Conservation (phyloP, 2,888 invertebrate species). For the Ephialtes manifestator region DNA sequence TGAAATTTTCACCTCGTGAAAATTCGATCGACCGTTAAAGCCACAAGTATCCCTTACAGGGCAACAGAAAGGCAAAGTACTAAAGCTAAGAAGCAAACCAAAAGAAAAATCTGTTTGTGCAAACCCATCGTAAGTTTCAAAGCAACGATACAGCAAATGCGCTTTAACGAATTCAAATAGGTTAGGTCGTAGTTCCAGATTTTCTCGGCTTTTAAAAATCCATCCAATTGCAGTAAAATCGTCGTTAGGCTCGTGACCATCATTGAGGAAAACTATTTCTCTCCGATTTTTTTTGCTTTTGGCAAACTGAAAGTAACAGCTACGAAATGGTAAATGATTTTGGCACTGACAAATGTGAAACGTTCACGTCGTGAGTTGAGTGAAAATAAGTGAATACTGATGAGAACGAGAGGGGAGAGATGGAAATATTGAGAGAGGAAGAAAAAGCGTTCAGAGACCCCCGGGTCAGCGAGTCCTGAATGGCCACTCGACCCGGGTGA, state of each 20-base stretch:
- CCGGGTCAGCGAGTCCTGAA: slow-evolving; percentile 71
- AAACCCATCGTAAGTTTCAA: not conserved
- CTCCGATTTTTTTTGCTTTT: slow-evolving; percentile 34
- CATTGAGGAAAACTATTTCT: slow-evolving; percentile 23
- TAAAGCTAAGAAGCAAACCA: slow-evolving; percentile 19
- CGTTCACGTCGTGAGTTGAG: not conserved
- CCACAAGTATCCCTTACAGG: slow-evolving; percentile 44
- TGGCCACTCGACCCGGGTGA: slow-evolving; percentile 74
- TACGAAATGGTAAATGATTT: slow-evolving; percentile 9
- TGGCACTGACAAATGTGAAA: slow-evolving; percentile 68
- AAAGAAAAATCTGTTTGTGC: slow-evolving; percentile 11
- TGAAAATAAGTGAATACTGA: slow-evolving; percentile 33
- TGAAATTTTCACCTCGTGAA: not conserved
- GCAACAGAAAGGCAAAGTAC: slow-evolving; percentile 14
- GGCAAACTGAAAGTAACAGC: slow-evolving; percentile 16
- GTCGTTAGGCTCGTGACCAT: slow-evolving; percentile 71
- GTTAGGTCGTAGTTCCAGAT: slow-evolving; percentile 63
- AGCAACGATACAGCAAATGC: slow-evolving; percentile 59
- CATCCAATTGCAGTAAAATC: slow-evolving; percentile 71
- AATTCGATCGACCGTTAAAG: slow-evolving; percentile 47
- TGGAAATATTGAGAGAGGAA: slow-evolving; percentile 27
- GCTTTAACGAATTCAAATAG: slow-evolving; percentile 76
- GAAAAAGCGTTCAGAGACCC: slow-evolving; percentile 23
- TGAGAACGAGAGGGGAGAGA: slow-evolving; percentile 17
- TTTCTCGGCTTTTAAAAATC: slow-evolving; percentile 37